Percentiles rank a stretch among this genome's conserved stretches.
Evolutionary conservation across 1,140 invertebrate species (phyloP).

Genomic region (Radopholus similis): DNA sequence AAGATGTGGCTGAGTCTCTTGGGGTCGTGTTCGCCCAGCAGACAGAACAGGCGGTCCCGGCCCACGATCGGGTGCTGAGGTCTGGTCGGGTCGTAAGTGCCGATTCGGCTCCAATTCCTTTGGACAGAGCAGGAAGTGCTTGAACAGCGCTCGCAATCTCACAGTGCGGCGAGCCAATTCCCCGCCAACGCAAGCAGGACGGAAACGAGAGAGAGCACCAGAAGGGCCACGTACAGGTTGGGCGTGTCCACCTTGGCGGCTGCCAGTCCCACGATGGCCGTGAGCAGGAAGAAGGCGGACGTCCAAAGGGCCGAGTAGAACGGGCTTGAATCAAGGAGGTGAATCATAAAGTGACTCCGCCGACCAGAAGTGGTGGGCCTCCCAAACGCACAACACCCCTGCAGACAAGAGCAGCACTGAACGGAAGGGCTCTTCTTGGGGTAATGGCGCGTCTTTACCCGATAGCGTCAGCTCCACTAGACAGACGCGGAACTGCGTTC

Average conservation of each 20-base stretch:
- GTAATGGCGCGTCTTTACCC: too few species aligned
- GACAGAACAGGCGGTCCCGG: not conserved
- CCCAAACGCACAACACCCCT: slow-evolving; percentile 43
- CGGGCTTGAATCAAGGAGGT: too few species aligned
- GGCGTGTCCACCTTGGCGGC: slow-evolving; percentile 41
- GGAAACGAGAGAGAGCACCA: slow-evolving; percentile 41
- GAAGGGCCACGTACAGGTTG: slow-evolving; percentile 43
- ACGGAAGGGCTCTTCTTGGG: too few species aligned
- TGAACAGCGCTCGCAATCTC: not conserved
- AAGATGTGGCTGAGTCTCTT: not conserved
- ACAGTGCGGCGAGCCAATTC: slow-evolving; percentile 29
- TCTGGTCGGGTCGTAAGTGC: not conserved
- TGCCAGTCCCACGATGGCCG: slow-evolving; percentile 35
- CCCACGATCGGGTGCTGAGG: not conserved
- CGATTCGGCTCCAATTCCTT: not conserved
- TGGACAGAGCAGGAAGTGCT: not conserved
- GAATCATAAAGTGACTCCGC: too few species aligned
- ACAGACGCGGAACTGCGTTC: too few species aligned
- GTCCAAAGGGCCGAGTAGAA: slow-evolving; percentile 52
- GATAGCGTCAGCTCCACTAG: too few species aligned
- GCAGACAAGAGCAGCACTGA: slow-evolving; percentile 42
- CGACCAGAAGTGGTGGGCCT: slow-evolving; percentile 47
- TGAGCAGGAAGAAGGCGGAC: slow-evolving; percentile 36
- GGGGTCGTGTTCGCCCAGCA: not conserved
- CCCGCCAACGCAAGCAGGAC: slow-evolving; percentile 39